A percentile compares a stretch with the other conserved stretches of the same genome.
phyloP scores from a whole-genome alignment of 92 coral and sea anemone genomes.

The Paragorgia papillata region DNA sequence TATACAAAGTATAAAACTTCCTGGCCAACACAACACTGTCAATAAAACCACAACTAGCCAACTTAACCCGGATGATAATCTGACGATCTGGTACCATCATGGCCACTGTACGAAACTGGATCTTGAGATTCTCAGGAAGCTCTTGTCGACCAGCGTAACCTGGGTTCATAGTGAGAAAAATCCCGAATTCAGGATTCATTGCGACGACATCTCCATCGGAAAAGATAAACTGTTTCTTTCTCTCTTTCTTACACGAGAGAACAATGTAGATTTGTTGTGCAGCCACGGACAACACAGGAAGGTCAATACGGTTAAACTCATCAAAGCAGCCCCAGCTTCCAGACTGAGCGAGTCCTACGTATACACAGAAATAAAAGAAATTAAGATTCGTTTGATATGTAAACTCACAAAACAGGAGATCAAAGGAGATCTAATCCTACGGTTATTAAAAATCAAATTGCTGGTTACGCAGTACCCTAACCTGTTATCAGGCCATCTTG shows the following conservation, averaged over 20 bases:
- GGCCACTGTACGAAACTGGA: slow-evolving; percentile 90
- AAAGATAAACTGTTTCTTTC: slow-evolving; percentile 85
- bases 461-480: too few species aligned
- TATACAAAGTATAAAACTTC: slow-evolving; percentile 83
- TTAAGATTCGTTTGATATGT: too few species aligned
- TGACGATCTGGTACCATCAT: slow-evolving; percentile 94
- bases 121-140: slow-evolving; percentile 81
- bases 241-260: slow-evolving; percentile 76
- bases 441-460: too few species aligned
- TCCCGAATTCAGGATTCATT: slow-evolving; percentile 83
- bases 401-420: too few species aligned
- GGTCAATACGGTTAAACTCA: slow-evolving; percentile 88
- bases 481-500: too few species aligned
- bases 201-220: slow-evolving; percentile 86
- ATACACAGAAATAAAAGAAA: too few species aligned
- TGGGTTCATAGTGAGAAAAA: slow-evolving; percentile 58
- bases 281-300: slow-evolving; percentile 84
- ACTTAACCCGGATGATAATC: slow-evolving; percentile 83
- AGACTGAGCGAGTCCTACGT: slow-evolving; percentile 83
- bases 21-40: slow-evolving; percentile 82
- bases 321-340: slow-evolving; percentile 97
- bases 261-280: slow-evolving; percentile 90
- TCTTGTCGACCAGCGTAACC: slow-evolving; percentile 82
- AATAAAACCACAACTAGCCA: slow-evolving; percentile 85
- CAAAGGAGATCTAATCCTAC: too few species aligned